Evolutionary conservation across 2,113 vertebrate species (phyloP).

Genomic region (Ctenodactylus gundi): DNA sequence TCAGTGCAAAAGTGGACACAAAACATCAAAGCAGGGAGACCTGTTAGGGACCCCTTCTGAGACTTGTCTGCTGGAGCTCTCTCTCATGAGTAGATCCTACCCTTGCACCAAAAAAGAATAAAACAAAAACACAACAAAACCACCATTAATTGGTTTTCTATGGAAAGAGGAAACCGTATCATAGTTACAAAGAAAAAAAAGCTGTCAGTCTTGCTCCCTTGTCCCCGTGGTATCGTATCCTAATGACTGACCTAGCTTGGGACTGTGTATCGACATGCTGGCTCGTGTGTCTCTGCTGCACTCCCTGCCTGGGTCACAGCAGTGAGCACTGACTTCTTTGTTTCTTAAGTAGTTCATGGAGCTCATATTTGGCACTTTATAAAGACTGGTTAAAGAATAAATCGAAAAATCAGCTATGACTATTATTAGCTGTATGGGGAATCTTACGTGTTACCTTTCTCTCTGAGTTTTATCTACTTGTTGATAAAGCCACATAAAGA

Average conservation of each 20-base stretch:
- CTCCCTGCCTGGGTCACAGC: no score
- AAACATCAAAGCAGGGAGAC: no score
- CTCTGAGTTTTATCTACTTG: background rate
- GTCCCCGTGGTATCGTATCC: background rate
- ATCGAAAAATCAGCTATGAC: background rate
- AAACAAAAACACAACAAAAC: background rate
- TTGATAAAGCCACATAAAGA: background rate
- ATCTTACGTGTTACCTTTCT: background rate
- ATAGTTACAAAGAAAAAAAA: background rate
- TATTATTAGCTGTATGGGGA: background rate
- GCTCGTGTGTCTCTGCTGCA: background rate
- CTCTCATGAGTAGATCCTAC: no score
- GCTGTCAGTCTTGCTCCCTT: background rate
- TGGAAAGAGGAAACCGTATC: background rate
- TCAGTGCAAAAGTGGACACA: background rate
- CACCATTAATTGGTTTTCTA: background rate
- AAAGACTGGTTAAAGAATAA: background rate
- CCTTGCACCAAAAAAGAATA: background rate
- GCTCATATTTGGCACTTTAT: background rate
- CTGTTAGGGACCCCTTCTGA: no score
- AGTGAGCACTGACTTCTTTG: background rate
- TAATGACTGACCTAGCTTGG: background rate
- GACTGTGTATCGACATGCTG: background rate
- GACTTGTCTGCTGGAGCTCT: no score
- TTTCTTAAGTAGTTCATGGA: background rate